Conservation (phyloP, 2,113 vertebrate species). For the Ceyx melanurus region DNA sequence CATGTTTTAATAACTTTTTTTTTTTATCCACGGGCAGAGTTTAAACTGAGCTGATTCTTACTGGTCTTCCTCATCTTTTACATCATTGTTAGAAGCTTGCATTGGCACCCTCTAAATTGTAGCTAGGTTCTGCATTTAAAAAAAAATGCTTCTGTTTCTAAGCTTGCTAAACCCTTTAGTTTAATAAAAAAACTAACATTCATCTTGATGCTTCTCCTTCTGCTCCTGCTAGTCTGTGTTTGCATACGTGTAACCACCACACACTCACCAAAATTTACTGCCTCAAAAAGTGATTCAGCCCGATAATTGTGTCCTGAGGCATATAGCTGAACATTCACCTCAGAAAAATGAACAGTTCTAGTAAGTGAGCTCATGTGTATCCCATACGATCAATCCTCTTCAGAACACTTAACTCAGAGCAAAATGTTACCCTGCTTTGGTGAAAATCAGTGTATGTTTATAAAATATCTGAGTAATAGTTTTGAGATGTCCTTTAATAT, state of each 20-base stretch:
- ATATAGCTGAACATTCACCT: slow-evolving; percentile 37
- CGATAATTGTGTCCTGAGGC: slow-evolving; percentile 61
- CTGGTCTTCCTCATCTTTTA: slow-evolving; percentile 47
- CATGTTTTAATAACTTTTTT: background rate
- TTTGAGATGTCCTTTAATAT: background rate
- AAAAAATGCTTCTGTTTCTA: slow-evolving; percentile 60
- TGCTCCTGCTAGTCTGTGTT: background rate
- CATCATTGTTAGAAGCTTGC: slow-evolving; percentile 54
- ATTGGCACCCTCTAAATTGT: slow-evolving; percentile 59
- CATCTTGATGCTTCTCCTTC: background rate
- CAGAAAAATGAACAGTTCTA: slow-evolving; percentile 43
- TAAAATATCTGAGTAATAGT: background rate
- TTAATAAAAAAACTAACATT: slow-evolving; percentile 65
- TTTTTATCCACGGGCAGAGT: background rate
- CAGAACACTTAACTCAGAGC: background rate
- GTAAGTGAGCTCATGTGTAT: background rate
- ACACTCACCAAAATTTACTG: slow-evolving; percentile 51
- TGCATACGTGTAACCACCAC: slow-evolving; percentile 57
- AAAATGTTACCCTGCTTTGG: background rate
- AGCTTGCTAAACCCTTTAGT: slow-evolving; percentile 59
- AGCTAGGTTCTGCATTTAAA: slow-evolving; percentile 62
- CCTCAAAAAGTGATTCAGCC: slow-evolving; percentile 58
- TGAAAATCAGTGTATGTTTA: background rate
- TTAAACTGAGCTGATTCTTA: slow-evolving; percentile 26
- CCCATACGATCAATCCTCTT: background rate